phyloP scores from a whole-genome alignment of 2,888 invertebrate species.

The Xestia rhomboidea region DNA sequence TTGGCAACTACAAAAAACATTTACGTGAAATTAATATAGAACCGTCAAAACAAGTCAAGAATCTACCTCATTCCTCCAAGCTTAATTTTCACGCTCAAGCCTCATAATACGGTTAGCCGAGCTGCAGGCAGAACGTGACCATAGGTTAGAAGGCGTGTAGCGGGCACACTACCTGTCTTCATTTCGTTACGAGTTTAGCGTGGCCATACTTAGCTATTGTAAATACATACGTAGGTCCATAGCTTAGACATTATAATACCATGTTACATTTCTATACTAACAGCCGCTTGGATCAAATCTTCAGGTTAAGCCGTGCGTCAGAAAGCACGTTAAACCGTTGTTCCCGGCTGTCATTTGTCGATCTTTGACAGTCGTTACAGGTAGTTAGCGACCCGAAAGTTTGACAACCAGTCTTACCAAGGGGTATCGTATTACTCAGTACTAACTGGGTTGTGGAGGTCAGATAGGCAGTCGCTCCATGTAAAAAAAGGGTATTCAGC shows the following conservation, averaged over 20 bases:
- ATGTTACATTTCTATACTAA: no score
- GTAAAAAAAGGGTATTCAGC: no score
- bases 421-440: no score
- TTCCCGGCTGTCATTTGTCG: no score
- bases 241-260: neutral
- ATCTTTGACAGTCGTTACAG: no score
- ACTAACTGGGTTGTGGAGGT: no score
- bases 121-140: slow-evolving; percentile 54
- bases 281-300: no score
- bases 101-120: slow-evolving; percentile 57
- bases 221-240: neutral
- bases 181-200: slow-evolving; percentile 50
- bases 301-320: no score
- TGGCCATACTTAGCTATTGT: slow-evolving; percentile 11
- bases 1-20: neutral
- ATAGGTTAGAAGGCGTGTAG: slow-evolving; percentile 49
- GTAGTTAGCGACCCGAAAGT: no score
- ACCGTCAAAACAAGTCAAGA: neutral
- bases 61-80: slow-evolving; percentile 9
- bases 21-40: neutral
- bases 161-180: slow-evolving; percentile 61
- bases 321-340: no score
- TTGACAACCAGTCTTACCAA: no score
- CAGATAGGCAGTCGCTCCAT: no score
- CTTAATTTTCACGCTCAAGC: slow-evolving; percentile 55